These are phyloP conservation scores for Drosophila koepferae DNA, from an alignment of 2,888 invertebrate species.

Conservation along the genomic window DNA sequence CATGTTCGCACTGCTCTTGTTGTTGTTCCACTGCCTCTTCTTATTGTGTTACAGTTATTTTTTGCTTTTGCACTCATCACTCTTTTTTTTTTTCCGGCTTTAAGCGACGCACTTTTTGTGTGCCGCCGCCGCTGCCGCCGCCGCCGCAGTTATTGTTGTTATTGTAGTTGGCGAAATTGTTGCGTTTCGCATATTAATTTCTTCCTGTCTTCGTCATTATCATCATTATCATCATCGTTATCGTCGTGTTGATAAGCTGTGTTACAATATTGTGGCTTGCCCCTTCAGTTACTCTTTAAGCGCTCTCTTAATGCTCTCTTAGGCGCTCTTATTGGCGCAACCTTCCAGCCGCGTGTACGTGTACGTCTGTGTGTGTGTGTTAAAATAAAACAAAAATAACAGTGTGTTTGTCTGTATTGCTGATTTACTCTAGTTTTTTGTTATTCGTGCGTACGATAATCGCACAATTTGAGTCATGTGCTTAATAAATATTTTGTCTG, in stretches of 20 bases:
- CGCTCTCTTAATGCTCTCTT: conserved; percentile 60
- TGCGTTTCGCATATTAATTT: conserved; percentile 81
- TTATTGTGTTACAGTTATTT: conserved; percentile 29
- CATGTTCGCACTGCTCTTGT: conserved; percentile 37
- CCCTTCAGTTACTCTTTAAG: conserved; percentile 37
- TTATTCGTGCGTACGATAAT: conserved; percentile 27
- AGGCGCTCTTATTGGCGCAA: conserved; percentile 70
- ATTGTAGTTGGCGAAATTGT: conserved; percentile 78
- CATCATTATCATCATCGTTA: conserved; percentile 36
- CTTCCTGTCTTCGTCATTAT: conserved; percentile 62
- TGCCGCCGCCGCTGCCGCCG: conserved; percentile 29
- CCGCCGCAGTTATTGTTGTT: conserved; percentile 8
- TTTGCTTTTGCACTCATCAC: conserved; percentile 13
- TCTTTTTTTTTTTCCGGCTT: conserved; percentile 61
- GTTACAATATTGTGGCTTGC: conserved; percentile 41
- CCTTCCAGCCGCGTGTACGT: conserved; percentile 54
- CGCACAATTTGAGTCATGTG: conserved; percentile 57
- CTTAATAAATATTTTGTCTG: conserved; percentile 68
- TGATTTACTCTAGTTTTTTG: conserved; percentile 19
- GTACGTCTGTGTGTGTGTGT: conserved; percentile 4
- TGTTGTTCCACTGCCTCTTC: conserved; percentile 41
- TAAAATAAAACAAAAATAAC: conserved; percentile 14
- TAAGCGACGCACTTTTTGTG: conserved; percentile 58
- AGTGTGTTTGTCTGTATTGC: conserved; percentile 9
- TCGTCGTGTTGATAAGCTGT: conserved; percentile 39